phyloP scores from a whole-genome alignment of 1,140 invertebrate genomes.

The Drosophila dunni region DNA sequence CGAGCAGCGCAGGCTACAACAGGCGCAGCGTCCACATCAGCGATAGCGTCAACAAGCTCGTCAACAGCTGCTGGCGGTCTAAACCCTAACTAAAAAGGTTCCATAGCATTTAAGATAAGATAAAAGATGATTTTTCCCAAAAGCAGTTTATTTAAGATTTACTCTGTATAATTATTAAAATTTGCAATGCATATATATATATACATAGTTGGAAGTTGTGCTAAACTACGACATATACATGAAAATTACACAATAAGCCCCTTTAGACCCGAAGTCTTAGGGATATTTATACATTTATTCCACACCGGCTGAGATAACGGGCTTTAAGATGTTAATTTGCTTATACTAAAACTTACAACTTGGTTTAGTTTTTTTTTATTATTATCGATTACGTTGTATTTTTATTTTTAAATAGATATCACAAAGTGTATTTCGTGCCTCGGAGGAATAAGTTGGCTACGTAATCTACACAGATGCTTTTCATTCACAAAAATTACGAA shows the following conservation, averaged over 20 bases:
- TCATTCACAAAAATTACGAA: conserved; percentile 27
- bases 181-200: conserved; percentile 15
- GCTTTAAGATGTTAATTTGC: conserved; percentile 35
- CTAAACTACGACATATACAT: conserved; percentile 15
- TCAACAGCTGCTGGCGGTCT: neutral
- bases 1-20: conserved; percentile 73
- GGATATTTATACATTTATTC: too few species aligned
- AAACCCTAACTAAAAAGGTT: conserved; percentile 8
- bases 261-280: too few species aligned
- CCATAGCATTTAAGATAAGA: neutral
- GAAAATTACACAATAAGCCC: conserved; percentile 1
- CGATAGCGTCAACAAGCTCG: conserved; percentile 18
- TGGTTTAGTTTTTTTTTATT: conserved; percentile 43
- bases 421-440: conserved; percentile 53
- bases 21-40: neutral
- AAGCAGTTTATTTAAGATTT: conserved; percentile 29
- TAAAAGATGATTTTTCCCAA: neutral
- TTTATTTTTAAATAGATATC: conserved; percentile 65
- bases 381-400: conserved; percentile 41
- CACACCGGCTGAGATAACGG: conserved; percentile 5
- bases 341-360: conserved; percentile 40
- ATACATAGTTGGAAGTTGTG: neutral
- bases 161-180: neutral
- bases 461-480: conserved; percentile 33
- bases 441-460: conserved; percentile 5